Conservation (phyloP, 2,113 vertebrate genomes). For the Apaloderma vittatum region DNA sequence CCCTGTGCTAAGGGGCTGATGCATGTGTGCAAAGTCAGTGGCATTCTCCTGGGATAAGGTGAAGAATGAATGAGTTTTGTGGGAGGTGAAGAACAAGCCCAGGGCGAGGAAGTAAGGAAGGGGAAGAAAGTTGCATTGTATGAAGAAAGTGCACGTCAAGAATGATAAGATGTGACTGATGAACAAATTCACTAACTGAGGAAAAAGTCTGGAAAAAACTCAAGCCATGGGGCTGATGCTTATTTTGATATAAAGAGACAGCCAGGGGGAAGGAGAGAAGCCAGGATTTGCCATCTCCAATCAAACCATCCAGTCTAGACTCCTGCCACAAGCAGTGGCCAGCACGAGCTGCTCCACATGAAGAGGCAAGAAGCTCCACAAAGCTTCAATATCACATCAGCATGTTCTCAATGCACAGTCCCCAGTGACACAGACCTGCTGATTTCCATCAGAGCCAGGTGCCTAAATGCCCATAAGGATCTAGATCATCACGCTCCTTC, state of each 20-base stretch:
- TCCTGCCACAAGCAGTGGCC: background rate
- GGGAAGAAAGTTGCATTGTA: background rate
- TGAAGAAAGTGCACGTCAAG: background rate
- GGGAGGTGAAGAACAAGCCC: background rate
- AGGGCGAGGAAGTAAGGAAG: background rate
- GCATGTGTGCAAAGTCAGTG: background rate
- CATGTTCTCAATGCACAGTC: background rate
- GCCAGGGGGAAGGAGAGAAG: background rate
- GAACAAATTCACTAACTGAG: background rate
- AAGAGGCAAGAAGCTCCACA: background rate
- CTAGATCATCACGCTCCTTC: background rate
- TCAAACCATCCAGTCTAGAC: background rate
- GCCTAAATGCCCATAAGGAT: accelerated
- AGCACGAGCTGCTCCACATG: background rate
- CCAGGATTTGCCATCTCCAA: background rate
- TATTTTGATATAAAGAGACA: background rate
- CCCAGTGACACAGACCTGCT: background rate
- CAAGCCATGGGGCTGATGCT: background rate
- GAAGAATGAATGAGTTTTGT: background rate
- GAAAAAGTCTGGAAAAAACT: background rate
- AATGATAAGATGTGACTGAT: background rate
- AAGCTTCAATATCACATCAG: background rate
- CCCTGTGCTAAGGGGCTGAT: background rate
- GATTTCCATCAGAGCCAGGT: accelerated
- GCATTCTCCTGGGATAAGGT: background rate